These are phyloP conservation scores for Tipula unca DNA, from an alignment of 2,888 invertebrate species.

Conservation along the genomic window DNA sequence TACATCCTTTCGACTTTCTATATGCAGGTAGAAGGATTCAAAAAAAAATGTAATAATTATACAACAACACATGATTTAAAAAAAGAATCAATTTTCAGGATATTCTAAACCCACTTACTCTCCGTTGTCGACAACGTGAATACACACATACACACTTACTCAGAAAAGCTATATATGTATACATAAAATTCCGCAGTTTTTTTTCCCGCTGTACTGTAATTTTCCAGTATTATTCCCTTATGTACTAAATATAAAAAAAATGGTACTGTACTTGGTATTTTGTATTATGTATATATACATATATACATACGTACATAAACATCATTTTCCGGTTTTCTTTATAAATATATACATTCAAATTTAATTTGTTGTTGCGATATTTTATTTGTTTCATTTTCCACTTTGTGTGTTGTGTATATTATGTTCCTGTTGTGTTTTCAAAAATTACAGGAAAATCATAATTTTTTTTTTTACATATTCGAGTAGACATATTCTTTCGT, in stretches of 20 bases:
- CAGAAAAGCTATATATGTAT: neutral
- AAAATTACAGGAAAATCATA: neutral
- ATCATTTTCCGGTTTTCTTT: neutral
- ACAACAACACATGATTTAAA: neutral
- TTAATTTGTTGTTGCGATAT: neutral
- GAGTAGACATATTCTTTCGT: neutral
- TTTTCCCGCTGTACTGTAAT: neutral
- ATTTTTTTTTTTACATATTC: neutral
- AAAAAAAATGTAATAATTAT: neutral
- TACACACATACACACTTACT: neutral
- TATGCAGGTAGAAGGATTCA: neutral
- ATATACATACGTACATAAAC: neutral
- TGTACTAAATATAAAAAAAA: neutral
- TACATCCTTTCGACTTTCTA: neutral
- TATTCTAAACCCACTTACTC: neutral
- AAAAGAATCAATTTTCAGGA: neutral
- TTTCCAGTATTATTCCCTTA: constrained; percentile 9
- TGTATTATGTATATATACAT: neutral
- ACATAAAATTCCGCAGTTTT: neutral
- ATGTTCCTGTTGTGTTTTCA: neutral
- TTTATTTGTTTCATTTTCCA: neutral
- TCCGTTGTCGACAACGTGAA: neutral
- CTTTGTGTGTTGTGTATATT: neutral
- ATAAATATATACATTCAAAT: neutral
- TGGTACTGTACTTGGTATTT: neutral